A percentile compares a stretch with the other conserved stretches of the same genome.
Conservation (phyloP, 2,113 vertebrate species). For the Ahaetulla prasina region DNA sequence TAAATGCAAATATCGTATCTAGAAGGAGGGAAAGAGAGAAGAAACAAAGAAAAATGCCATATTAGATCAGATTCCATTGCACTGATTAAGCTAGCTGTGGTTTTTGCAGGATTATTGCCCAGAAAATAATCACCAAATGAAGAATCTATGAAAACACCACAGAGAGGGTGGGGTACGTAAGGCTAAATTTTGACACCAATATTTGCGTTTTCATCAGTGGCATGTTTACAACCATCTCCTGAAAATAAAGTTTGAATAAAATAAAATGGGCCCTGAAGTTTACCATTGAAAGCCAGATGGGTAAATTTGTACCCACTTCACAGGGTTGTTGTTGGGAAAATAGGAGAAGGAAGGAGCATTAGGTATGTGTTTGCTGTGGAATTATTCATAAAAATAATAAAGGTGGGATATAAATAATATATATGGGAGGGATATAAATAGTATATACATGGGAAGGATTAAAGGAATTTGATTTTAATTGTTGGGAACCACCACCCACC, state of each 20-base stretch:
- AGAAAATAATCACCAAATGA: not conserved
- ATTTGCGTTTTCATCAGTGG: not conserved
- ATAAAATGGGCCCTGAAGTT: not conserved
- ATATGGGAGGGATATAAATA: too few relatives aligned
- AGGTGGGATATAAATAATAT: not conserved
- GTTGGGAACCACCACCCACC: not conserved
- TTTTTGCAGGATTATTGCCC: not conserved
- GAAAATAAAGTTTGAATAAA: not conserved
- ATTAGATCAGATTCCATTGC: not conserved
- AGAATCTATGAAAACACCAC: not conserved
- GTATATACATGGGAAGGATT: not conserved
- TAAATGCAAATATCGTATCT: conserved; percentile 99
- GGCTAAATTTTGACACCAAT: not conserved
- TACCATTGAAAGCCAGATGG: not conserved
- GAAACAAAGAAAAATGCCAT: not conserved
- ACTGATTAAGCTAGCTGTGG: not conserved
- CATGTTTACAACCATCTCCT: not conserved
- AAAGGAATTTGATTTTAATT: not conserved
- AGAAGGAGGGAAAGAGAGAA: conserved; percentile 31
- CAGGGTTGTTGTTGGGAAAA: not conserved
- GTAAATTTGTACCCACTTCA: not conserved
- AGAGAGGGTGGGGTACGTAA: not conserved
- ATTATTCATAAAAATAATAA: not conserved
- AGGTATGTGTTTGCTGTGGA: not conserved
- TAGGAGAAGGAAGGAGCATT: not conserved